Evolutionary conservation across 2,113 vertebrate genomes (phyloP).

Genomic region (Sclerurus mexicanus): DNA sequence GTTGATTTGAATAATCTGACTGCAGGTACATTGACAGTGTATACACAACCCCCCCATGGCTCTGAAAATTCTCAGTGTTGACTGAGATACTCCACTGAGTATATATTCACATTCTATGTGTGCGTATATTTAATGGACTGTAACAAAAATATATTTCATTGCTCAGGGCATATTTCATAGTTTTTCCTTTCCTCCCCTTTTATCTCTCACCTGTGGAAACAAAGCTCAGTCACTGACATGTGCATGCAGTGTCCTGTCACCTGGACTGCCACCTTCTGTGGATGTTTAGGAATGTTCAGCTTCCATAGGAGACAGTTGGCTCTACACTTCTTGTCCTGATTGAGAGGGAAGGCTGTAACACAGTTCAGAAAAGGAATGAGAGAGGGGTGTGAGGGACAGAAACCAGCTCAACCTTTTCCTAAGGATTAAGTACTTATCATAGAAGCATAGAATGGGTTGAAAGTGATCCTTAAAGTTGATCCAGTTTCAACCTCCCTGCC

Average conservation of each 20-base stretch:
- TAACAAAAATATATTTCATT: not conserved
- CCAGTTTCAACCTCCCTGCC: not conserved
- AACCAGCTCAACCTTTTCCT: not conserved
- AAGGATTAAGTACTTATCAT: not conserved
- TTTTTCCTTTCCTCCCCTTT: not conserved
- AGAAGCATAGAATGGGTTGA: not conserved
- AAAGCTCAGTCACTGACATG: not conserved
- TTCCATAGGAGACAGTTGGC: not conserved
- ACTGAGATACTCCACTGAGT: accelerated
- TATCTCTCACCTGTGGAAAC: not conserved
- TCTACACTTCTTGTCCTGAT: accelerated
- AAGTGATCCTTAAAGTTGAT: not conserved
- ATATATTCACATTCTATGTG: not conserved
- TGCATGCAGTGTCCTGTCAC: not conserved
- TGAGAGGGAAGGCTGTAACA: not conserved
- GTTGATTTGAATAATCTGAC: not conserved
- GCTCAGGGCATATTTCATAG: not conserved
- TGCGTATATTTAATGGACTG: not conserved
- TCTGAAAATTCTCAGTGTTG: not conserved
- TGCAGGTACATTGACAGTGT: not conserved
- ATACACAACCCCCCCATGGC: accelerated
- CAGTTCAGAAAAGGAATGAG: not conserved
- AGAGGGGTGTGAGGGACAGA: not conserved
- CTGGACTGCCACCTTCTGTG: not conserved
- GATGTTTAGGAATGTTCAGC: not conserved